Evolutionary conservation across 1,140 invertebrate species (phyloP).

Genomic region (Lysiphlebus fabarum): DNA sequence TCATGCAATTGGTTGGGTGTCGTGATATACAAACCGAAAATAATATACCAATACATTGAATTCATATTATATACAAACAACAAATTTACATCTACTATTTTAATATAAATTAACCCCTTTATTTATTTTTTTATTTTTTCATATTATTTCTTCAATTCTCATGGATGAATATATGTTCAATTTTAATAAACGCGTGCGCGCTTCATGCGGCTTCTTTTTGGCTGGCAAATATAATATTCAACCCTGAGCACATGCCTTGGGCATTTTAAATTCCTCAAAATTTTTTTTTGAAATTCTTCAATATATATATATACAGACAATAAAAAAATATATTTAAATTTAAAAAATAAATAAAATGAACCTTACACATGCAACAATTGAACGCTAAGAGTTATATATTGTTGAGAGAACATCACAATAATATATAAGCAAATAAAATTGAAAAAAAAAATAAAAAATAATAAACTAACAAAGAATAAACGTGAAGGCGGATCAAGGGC

Average conservation of each 20-base stretch:
- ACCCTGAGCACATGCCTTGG: constrained; percentile 13
- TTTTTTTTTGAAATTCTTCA: no score
- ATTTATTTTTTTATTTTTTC: neutral
- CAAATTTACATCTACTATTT: neutral
- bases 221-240: neutral
- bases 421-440: no score
- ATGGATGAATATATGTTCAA: constrained; percentile 10
- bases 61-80: neutral
- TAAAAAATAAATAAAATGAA: no score
- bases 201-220: constrained; percentile 9
- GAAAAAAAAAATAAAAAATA: no score
- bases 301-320: no score
- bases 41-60: constrained; percentile 4
- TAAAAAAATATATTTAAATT: no score
- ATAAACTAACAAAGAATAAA: neutral
- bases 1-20: constrained; percentile 26
- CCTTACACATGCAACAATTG: no score
- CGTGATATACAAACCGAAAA: constrained; percentile 23
- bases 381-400: no score
- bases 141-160: neutral
- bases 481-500: constrained; percentile 33
- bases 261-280: constrained; percentile 19
- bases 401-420: no score
- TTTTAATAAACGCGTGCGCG: constrained; percentile 26
- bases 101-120: neutral